Percentiles rank a stretch among this genome's conserved stretches.
Evolutionary conservation across 1,140 invertebrate genomes (phyloP).

Genomic region (Drosophila tropicalis): DNA sequence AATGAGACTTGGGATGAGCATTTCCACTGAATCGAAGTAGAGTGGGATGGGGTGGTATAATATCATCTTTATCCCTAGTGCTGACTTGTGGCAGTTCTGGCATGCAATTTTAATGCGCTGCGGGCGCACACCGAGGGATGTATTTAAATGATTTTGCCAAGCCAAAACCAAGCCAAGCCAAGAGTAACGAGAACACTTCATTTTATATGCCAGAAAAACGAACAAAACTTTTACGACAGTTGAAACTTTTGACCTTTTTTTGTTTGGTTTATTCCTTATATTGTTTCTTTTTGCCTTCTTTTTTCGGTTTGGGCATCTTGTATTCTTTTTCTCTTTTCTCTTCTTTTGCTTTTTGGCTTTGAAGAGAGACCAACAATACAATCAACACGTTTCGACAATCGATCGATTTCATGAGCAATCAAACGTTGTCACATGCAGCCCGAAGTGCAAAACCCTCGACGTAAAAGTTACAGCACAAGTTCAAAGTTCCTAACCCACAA

Average conservation of each 20-base stretch:
- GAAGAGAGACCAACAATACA: conserved; percentile 56
- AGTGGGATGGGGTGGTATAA: not conserved
- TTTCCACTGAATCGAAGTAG: not conserved
- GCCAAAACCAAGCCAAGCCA: not conserved
- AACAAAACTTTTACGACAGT: conserved; percentile 69
- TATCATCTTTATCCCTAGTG: not conserved
- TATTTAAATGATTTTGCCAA: conserved; percentile 70
- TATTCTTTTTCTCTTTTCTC: conserved; percentile 10
- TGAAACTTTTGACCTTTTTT: conserved; percentile 73
- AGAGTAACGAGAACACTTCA: conserved; percentile 58
- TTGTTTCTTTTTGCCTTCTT: conserved; percentile 67
- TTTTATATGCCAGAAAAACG: conserved; percentile 60
- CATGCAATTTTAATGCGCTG: conserved; percentile 61
- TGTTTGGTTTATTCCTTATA: conserved; percentile 15
- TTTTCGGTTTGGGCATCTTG: conserved; percentile 29
- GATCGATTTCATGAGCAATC: conserved; percentile 79
- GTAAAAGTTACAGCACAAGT: conserved; percentile 70
- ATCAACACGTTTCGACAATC: conserved; percentile 77
- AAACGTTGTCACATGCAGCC: conserved; percentile 74
- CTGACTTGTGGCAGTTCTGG: conserved; percentile 24
- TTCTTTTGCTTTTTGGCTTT: conserved; percentile 1
- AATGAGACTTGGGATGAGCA: not conserved
- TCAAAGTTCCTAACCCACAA: conserved; percentile 69
- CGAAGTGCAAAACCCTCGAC: conserved; percentile 35
- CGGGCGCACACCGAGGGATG: conserved; percentile 23